Conservation (phyloP, 2,113 vertebrate genomes). For the Gobius niger region DNA sequence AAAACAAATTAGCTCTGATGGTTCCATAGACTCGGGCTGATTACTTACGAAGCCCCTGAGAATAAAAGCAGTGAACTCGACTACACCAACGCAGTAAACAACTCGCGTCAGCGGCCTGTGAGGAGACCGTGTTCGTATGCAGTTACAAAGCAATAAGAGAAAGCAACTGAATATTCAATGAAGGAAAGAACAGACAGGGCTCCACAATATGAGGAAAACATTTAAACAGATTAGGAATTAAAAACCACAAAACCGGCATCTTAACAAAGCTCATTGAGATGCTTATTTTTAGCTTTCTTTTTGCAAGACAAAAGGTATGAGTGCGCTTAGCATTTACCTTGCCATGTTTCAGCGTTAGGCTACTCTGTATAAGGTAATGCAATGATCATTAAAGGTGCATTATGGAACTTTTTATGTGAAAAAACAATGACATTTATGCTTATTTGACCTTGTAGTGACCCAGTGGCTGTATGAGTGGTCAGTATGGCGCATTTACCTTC, state of each 20-base stretch:
- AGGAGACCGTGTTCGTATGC: neutral
- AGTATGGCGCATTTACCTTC: no score
- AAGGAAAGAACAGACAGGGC: neutral
- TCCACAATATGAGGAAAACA: neutral
- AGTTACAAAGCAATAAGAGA: neutral
- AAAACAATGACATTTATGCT: no score
- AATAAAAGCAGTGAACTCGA: constrained; percentile 1
- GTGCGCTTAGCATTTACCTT: no score
- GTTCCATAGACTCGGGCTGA: neutral
- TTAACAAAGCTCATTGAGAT: neutral
- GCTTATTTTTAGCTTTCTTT: neutral
- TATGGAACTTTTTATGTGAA: no score
- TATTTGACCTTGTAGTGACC: no score
- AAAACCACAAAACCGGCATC: no score
- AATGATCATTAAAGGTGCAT: no score
- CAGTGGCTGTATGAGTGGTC: no score
- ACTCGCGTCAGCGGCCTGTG: neutral
- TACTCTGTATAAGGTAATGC: no score
- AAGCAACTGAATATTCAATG: neutral
- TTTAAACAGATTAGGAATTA: neutral
- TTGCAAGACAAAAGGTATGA: no score
- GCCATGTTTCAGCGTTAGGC: no score
- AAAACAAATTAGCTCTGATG: constrained; percentile 11
- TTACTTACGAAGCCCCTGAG: constrained; percentile 7
- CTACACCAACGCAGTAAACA: constrained; percentile 1